Evolutionary conservation across 2,113 vertebrate genomes (phyloP).

Genomic region (Montifringilla adamsi): DNA sequence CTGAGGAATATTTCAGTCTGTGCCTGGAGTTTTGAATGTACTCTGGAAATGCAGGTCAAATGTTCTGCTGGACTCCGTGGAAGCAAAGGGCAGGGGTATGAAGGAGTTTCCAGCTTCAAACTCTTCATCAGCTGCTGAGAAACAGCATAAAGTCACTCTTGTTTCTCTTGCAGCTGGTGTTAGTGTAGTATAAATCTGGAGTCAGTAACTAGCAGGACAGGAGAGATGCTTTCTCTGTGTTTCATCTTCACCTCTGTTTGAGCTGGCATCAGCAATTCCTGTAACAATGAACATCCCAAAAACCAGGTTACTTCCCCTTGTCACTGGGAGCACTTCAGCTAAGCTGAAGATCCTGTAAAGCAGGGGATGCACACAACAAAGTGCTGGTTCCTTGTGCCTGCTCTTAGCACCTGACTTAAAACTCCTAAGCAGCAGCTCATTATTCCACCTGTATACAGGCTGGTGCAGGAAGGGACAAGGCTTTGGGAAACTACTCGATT

Average conservation of each 20-base stretch:
- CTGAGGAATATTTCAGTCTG: background rate
- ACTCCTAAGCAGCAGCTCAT: background rate
- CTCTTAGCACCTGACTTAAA: background rate
- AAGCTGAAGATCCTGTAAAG: background rate
- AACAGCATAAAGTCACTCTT: background rate
- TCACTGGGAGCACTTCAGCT: background rate
- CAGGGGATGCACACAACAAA: background rate
- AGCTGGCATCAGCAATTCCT: background rate
- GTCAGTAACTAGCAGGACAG: background rate
- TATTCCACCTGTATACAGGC: background rate
- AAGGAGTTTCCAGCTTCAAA: background rate
- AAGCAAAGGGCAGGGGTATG: background rate
- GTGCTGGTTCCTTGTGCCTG: background rate
- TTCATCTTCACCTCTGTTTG: background rate
- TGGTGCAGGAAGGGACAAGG: background rate
- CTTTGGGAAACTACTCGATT: background rate
- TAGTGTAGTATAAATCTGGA: background rate
- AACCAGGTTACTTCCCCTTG: background rate
- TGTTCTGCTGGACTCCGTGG: background rate
- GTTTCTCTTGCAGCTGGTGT: background rate
- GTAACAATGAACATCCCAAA: background rate
- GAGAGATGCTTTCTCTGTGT: background rate
- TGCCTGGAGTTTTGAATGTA: background rate
- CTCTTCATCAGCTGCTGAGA: background rate
- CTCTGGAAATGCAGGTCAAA: fast-evolving